Base-by-base conservation (phyloP, 92 coral and sea anemone species). In the Phenganax subtilis region DNA sequence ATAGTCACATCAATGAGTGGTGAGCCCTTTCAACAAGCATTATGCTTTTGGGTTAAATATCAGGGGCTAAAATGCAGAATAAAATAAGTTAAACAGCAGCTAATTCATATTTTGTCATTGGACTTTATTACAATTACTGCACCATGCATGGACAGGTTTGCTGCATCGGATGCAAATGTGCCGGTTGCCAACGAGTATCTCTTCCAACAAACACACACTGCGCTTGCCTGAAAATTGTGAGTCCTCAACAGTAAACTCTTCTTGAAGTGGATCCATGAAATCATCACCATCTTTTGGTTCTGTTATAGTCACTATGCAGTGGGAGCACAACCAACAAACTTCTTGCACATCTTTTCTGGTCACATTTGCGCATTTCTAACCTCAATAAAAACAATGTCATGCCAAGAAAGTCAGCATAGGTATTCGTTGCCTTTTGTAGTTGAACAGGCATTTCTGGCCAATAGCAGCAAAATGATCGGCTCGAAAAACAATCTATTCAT, bases 401-500 rank as follows among this genome's bases (percentile, higher is more conserved):
- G 10, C 54, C 54, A 53, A 80, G 54, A 53, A 80, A 80, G 77
- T 80, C 64, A 12, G 51, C 77, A 20, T 66, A 64, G 1, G 70
- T 79, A 63, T 77, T 55, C 5, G 56, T 76, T 56, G 54, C 81
- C 17, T 76, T 63, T 76, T 76, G 57, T 31, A 57, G 80, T 47
- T 77, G 55, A 56, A 77, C 82, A 30, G 82, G 60, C 82, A 77
- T 20, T 20, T 20, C 25, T 20, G 25, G 25, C 25, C 25, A 20
- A 20, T 20, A 20, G 25, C 25, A 20, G 25, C 25, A 20, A 20
- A 20, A 20, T 20, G 25, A 20, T 20, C 0, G 25, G 25, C 25
- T 20, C 25, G 25, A 20, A 20, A 20, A 20, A 20, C 25, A 20
- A 20, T 20, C 25, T 20, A 20, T 20, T 20, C 25, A 20, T 20